Evolutionary conservation across 2,113 vertebrate genomes (phyloP), one percentile per base, ranked within the genome.

Genomic region (Tragelaphus imberbis): DNA sequence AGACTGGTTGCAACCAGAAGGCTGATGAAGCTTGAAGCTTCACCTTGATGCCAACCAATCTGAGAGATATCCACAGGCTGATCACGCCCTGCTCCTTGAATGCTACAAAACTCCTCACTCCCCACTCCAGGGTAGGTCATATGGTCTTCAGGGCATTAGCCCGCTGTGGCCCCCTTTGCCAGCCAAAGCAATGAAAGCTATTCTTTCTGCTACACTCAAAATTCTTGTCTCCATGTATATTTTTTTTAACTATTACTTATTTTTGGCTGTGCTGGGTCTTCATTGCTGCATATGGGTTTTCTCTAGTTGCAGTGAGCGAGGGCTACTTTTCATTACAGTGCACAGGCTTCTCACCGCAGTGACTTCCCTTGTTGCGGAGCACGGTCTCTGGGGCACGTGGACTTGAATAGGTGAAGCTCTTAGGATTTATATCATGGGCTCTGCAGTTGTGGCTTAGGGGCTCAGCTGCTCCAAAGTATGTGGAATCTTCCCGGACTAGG

Each of bases 301-400:
- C 33, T 68, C 33, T 36, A 68, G 71, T 3, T 14, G 10, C 23
- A 44, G 71, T 44, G 12, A 75, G 6, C 27, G 36, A 25, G 71
- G 36, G 71, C 5, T 75, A 40, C 71, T 7, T 10, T 75, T 23
- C 17, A 0, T 44, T 44, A 36, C 71, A 25, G 23, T 1, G 1
- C 40, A 23, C 1, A 44, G 71, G 71, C 21, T 75, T 75, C 71
- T 75, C 71, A 44, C 36, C 44, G 71, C 0, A 0, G 2, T 44
- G 71, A 25, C 71, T 75, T 27, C 71, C 6, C 36, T 75, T 75
- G 71, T 44, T 75, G 21, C 0, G 1, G 21, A 44, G 36, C 71
- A 25, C 0, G 1, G 71, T 6, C 21, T 44, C 71, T 44, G 12
- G 36, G 36, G 36, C 36, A 25, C 1, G 5, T 5, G 5, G 71